phyloP scores from a whole-genome alignment of 2,113 vertebrate species.

The Choloepus hoffmanni region DNA sequence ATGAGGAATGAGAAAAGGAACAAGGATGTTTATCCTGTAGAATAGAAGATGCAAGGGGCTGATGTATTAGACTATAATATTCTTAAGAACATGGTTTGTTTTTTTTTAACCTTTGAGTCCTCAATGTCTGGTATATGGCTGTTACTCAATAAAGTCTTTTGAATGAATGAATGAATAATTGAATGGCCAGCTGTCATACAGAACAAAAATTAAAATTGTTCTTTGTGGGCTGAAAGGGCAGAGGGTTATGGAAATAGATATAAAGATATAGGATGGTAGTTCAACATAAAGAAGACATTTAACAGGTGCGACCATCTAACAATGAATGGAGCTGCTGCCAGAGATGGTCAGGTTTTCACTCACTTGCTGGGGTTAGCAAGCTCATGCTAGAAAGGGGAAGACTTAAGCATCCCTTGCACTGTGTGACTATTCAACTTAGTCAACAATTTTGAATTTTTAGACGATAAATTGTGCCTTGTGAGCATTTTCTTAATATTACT shows the following conservation, averaged over 20 bases:
- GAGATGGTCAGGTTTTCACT: neutral
- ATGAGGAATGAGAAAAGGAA: neutral
- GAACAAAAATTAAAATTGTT: slow-evolving; percentile 59
- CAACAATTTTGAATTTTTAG: neutral
- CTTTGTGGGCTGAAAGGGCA: slow-evolving; percentile 53
- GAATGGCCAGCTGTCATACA: slow-evolving; percentile 29
- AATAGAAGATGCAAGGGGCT: neutral
- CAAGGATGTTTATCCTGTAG: neutral
- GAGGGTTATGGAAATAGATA: neutral
- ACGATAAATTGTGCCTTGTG: neutral
- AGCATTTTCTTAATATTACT: neutral
- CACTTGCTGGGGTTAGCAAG: neutral
- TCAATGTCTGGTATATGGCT: neutral
- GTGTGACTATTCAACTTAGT: neutral
- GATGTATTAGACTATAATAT: neutral
- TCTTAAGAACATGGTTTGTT: slow-evolving; percentile 3
- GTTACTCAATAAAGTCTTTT: slow-evolving; percentile 57
- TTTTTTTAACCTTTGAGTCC: slow-evolving; percentile 31
- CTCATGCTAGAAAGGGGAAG: neutral
- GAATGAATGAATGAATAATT: slow-evolving; percentile 70
- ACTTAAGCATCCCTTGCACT: neutral
- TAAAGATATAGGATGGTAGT: neutral
- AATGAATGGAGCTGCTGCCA: neutral
- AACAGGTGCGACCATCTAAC: neutral
- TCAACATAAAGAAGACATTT: slow-evolving; percentile 54